Evolutionary conservation across 2,888 invertebrate genomes (phyloP).

Genomic region (Chrysodeixis includens): DNA sequence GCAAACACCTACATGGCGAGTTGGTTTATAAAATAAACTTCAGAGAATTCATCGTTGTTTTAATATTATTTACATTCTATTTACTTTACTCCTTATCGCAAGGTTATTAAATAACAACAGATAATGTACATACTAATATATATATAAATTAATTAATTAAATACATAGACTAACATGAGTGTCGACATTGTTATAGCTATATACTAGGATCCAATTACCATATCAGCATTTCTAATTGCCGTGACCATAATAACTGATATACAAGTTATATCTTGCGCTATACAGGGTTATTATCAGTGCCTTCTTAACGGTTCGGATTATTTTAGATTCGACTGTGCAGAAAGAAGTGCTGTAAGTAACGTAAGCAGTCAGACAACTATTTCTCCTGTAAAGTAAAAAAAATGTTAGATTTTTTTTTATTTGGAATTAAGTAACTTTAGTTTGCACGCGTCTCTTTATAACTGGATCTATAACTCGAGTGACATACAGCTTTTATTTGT

Average conservation of each 20-base stretch:
- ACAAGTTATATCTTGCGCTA: background rate
- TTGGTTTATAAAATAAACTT: conserved; percentile 45
- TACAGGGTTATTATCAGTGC: background rate
- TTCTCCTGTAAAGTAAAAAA: no score
- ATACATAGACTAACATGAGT: background rate
- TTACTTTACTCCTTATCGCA: no score
- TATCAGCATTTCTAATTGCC: conserved; percentile 1
- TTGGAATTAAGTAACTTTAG: no score
- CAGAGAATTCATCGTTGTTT: conserved; percentile 3
- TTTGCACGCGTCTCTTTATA: no score
- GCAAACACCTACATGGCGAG: conserved; percentile 69
- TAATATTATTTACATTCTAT: background rate
- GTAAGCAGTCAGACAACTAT: background rate
- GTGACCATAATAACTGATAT: conserved; percentile 3
- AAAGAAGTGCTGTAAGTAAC: background rate
- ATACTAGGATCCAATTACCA: background rate
- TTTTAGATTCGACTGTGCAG: background rate
- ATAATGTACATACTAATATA: background rate
- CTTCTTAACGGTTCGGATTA: background rate
- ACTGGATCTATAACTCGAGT: no score
- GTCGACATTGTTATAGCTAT: background rate
- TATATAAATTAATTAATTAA: background rate
- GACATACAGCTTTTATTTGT: no score
- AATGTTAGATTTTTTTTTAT: no score
- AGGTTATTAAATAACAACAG: no score